Evolutionary conservation across 2,888 invertebrate species (phyloP).

Genomic region (Stenotaenia linearis): DNA sequence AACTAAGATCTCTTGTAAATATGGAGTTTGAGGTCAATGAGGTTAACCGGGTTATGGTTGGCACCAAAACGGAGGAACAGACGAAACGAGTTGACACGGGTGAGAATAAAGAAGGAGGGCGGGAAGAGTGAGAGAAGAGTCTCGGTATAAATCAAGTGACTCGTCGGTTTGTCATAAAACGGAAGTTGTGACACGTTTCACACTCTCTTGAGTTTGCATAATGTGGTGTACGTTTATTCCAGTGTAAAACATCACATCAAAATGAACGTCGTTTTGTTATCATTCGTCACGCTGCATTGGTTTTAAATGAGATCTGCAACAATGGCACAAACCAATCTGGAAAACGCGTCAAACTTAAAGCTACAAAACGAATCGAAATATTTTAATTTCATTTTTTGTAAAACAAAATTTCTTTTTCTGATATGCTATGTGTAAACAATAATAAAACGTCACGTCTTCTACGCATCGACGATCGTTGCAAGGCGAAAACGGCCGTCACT

Average conservation of each 20-base stretch:
- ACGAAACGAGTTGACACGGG: neutral
- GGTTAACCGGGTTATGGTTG: constrained; percentile 4
- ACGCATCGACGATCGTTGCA: neutral
- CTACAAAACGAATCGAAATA: neutral
- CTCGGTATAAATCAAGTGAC: neutral
- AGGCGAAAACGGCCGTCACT: neutral
- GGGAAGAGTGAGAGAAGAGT: neutral
- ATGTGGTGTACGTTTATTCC: constrained; percentile 17
- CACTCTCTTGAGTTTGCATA: constrained; percentile 24
- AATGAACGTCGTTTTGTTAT: constrained; percentile 15
- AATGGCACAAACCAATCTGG: constrained; percentile 1
- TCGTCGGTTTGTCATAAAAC: neutral
- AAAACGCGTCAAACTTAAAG: neutral
- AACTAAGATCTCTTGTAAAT: neutral
- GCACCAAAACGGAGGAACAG: neutral
- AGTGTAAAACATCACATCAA: constrained; percentile 6
- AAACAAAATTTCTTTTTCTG: neutral
- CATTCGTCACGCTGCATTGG: constrained; percentile 8
- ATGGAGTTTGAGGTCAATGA: constrained; percentile 6
- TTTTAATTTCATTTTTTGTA: neutral
- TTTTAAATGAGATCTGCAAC: constrained; percentile 10
- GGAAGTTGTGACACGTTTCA: constrained; percentile 24
- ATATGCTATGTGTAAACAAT: neutral
- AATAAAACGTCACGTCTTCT: neutral
- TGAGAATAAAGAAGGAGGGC: neutral